phyloP scores from a whole-genome alignment of 2,888 invertebrate genomes.

The Malthinus seriepunctatus region DNA sequence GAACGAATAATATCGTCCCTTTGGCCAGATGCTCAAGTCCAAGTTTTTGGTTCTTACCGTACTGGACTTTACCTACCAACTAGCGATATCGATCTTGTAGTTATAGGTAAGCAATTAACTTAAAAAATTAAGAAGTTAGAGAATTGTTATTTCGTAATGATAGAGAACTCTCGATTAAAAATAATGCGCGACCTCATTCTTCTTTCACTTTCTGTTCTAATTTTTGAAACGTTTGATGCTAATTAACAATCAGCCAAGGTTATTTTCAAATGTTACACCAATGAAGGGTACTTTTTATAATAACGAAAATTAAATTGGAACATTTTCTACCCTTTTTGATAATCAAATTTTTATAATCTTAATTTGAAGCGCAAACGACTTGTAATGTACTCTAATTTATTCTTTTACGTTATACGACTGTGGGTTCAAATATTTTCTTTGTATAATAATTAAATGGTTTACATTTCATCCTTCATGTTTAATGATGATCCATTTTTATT shows the following conservation, averaged over 20 bases:
- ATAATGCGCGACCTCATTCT: slow-evolving; percentile 5
- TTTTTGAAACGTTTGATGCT: not conserved
- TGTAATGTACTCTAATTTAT: too few relatives aligned
- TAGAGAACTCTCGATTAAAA: not conserved
- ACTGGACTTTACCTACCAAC: slow-evolving; percentile 98
- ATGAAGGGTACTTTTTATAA: too few relatives aligned
- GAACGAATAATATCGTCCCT: slow-evolving; percentile 82
- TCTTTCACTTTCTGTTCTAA: slow-evolving; percentile 5
- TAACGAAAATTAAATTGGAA: too few relatives aligned
- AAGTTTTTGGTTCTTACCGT: slow-evolving; percentile 97
- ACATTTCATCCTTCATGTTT: too few relatives aligned
- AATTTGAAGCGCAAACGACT: too few relatives aligned
- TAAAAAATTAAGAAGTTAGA: not conserved
- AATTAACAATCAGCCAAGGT: not conserved
- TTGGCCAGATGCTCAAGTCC: slow-evolving; percentile 93
- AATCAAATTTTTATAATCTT: too few relatives aligned
- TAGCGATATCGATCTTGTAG: slow-evolving; percentile 74
- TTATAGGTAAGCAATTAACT: slow-evolving; percentile 58
- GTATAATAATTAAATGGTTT: too few relatives aligned
- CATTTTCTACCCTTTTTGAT: too few relatives aligned
- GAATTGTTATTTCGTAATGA: slow-evolving; percentile 1
- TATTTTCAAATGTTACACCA: not conserved
- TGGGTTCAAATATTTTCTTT: too few relatives aligned
- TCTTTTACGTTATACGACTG: too few relatives aligned
- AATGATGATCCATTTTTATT: too few relatives aligned